Base-by-base conservation (phyloP, 2,888 invertebrate species). In the Notocelia uddmanniana region DNA sequence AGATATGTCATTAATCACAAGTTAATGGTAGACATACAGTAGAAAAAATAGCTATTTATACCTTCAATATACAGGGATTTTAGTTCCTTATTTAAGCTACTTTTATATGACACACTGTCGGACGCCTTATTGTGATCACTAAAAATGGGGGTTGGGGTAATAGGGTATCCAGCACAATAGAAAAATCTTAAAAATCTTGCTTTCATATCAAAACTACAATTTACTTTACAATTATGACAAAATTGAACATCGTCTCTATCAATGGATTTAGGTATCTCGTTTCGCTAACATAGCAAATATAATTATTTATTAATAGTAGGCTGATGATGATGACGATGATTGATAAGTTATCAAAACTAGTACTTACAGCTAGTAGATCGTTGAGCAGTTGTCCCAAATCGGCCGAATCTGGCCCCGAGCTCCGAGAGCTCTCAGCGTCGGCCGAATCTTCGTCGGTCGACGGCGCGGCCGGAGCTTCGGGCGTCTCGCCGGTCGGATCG, bases 311-410 rank as follows among this genome's bases (percentile, higher is more conserved):
- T 5, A 5, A 26, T 5, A 31, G 8, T 6, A n/a, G n/a, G n/a
- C n/a, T n/a, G n/a, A n/a, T n/a, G n/a, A n/a, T n/a, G n/a, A n/a
- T n/a, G n/a, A n/a, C n/a, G n/a, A n/a, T n/a, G n/a, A n/a, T n/a
- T n/a, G n/a, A n/a, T n/a, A n/a, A n/a, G n/a, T n/a, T n/a, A 31
- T 31, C 5, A 31, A 31, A 2, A 18, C n/a, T 8, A 15, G n/a
- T 41, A 59, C 59, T 23, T 13, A 58, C 58, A 15, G 58, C 58
- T 13, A 58, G 37, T 15, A 58, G 21, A 5, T 58, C 26, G 11
- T 21, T 19, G 21, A 58, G 58, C 9, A 58, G 6, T 13, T 19
- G 31, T 11, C 26, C n/a, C 57, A 57, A 18, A 2, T 57, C 57
- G 1, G 31, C 57, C 11, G 26, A 18, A 3, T 5, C 31, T 3